Conservation (phyloP, 1,140 invertebrate genomes). For the Cepaea nemoralis region DNA sequence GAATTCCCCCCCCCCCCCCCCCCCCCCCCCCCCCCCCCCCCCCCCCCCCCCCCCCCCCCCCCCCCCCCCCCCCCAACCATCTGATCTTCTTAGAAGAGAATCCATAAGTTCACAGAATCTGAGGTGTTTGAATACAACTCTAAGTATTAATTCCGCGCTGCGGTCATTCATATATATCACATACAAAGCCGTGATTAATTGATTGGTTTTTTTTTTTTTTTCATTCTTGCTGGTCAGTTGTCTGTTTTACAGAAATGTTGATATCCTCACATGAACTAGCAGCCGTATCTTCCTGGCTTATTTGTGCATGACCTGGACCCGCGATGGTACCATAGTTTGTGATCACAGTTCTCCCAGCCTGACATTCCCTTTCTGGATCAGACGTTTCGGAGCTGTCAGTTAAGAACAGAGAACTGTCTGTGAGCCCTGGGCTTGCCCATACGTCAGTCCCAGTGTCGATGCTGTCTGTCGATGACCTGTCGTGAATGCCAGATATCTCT, state of each 20-base stretch:
- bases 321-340: neutral
- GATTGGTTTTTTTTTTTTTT: too few species aligned
- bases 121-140: too few species aligned
- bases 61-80: too few species aligned
- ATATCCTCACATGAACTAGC: neutral
- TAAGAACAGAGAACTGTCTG: neutral
- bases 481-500: neutral
- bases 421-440: neutral
- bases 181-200: too few species aligned
- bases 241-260: neutral
- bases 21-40: too few species aligned
- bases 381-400: neutral
- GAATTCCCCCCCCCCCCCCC: too few species aligned
- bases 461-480: neutral
- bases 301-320: neutral
- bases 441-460: neutral
- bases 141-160: too few species aligned
- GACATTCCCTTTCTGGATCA: neutral
- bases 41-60: too few species aligned
- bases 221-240: neutral
- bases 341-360: neutral
- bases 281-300: too few species aligned
- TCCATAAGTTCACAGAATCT: too few species aligned
- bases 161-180: too few species aligned
- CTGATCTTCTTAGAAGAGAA: too few species aligned